A percentile compares a stretch with the other conserved stretches of the same genome.
These are phyloP conservation scores for Lithodes maja DNA, from an alignment of 2,888 invertebrate genomes.

Conservation along the genomic window DNA sequence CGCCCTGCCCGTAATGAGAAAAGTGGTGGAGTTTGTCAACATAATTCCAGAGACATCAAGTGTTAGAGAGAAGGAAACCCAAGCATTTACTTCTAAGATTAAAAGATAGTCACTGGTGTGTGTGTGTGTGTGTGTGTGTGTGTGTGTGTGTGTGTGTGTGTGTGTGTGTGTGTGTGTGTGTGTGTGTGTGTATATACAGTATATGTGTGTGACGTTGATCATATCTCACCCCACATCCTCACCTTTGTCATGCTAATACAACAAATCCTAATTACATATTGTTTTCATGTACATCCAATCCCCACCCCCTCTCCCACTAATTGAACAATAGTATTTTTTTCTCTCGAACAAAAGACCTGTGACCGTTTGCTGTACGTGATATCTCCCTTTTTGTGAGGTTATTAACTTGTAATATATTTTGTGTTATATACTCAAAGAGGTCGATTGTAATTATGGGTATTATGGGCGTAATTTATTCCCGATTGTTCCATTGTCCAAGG, in stretches of 20 bases:
- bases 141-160: conserved; percentile 1
- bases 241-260: conserved; percentile 48
- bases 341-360: background rate
- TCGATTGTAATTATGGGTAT: conserved; percentile 18
- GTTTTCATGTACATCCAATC: conserved; percentile 43
- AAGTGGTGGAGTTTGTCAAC: background rate
- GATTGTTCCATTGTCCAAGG: conserved; percentile 37
- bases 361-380: background rate
- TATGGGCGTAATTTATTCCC: conserved; percentile 18
- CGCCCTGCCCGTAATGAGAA: background rate
- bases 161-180: background rate
- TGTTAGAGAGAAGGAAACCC: no score
- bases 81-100: no score
- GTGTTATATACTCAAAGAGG: background rate
- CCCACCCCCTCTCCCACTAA: conserved; percentile 7
- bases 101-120: background rate
- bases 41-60: no score
- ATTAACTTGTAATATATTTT: background rate
- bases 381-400: background rate
- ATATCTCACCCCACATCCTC: conserved; percentile 44
- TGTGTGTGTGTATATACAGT: background rate
- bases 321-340: conserved; percentile 30
- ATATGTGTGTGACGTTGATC: background rate
- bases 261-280: conserved; percentile 50
- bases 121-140: conserved; percentile 4